These are phyloP conservation scores for Eretmochelys imbricata DNA, from an alignment of 2,113 vertebrate species.

Conservation along the genomic window DNA sequence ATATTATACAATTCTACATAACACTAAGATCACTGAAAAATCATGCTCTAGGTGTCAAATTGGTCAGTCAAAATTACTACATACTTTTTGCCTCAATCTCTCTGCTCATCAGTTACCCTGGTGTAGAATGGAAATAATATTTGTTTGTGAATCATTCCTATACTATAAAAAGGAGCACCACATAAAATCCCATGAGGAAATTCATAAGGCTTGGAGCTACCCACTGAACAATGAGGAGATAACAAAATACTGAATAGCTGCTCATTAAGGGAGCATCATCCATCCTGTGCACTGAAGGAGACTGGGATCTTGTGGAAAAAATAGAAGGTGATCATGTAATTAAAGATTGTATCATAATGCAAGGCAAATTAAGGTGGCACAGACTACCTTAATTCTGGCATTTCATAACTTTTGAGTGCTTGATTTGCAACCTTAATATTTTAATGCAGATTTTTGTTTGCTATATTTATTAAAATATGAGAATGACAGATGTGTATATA, in stretches of 20 bases:
- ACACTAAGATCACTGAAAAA: background rate
- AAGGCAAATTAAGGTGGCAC: too few relatives aligned
- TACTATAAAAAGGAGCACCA: too few relatives aligned
- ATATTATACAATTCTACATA: background rate
- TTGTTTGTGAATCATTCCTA: too few relatives aligned
- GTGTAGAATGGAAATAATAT: background rate
- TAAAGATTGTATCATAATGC: background rate
- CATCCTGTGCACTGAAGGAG: background rate
- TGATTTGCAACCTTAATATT: background rate
- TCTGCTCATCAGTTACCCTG: background rate
- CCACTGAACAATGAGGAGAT: background rate
- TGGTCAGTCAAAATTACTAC: background rate
- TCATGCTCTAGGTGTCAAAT: background rate
- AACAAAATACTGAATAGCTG: background rate
- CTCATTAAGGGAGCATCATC: background rate
- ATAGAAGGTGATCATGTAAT: background rate
- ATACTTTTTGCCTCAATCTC: constrained; percentile 2
- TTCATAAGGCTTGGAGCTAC: too few relatives aligned
- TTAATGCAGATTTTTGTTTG: background rate
- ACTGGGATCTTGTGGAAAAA: background rate
- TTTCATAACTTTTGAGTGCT: background rate
- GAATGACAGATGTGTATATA: background rate
- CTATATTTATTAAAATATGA: background rate
- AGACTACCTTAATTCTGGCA: background rate
- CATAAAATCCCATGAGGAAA: too few relatives aligned